A percentile compares a stretch with the other conserved stretches of the same genome.
Evolutionary conservation across 2,113 vertebrate species (phyloP).

Genomic region (Lanius ludovicianus): DNA sequence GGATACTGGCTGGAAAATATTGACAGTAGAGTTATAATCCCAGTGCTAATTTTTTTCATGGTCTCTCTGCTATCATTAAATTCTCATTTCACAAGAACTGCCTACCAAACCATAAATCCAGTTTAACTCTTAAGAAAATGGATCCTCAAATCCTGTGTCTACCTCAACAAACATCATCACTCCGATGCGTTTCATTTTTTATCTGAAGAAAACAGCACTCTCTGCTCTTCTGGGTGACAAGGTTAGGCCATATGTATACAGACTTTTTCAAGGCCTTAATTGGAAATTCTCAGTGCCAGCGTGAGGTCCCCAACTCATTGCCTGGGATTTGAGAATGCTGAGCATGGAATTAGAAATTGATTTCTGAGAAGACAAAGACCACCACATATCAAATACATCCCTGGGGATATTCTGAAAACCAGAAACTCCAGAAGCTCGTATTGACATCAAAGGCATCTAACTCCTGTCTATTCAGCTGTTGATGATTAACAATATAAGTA

Average conservation of each 20-base stretch:
- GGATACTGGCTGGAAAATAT: neutral
- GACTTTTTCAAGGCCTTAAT: neutral
- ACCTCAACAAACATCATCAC: neutral
- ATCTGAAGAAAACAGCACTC: neutral
- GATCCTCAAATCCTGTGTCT: neutral
- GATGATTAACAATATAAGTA: neutral
- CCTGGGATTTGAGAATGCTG: neutral
- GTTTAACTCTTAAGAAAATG: neutral
- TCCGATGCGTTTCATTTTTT: neutral
- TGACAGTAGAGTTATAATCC: neutral
- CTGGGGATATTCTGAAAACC: slow-evolving; percentile 16
- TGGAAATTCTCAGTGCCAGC: neutral
- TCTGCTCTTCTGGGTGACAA: neutral
- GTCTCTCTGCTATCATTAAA: neutral
- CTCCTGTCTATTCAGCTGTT: slow-evolving; percentile 43
- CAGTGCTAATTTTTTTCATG: neutral
- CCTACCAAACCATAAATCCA: neutral
- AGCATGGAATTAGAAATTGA: neutral
- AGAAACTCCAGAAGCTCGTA: neutral
- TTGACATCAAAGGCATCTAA: slow-evolving; percentile 2
- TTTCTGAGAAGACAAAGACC: slow-evolving; percentile 11
- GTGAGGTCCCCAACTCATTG: neutral
- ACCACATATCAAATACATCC: neutral
- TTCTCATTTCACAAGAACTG: neutral
- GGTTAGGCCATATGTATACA: neutral